phyloP scores from a whole-genome alignment of 2,113 vertebrate species.

The Chionodraco myersi region DNA sequence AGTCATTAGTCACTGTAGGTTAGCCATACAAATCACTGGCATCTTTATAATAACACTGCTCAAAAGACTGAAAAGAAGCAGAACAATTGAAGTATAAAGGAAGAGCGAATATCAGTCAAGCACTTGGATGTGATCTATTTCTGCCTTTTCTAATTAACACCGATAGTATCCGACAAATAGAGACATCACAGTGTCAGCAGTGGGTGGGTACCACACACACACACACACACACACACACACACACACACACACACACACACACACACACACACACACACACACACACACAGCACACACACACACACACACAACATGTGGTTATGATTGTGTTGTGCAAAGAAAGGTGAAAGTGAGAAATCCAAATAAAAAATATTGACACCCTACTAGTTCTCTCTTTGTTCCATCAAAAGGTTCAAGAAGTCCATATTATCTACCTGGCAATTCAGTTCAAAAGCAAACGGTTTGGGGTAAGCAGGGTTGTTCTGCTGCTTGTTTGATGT shows the following conservation, averaged over 20 bases:
- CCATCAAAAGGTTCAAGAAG: too few relatives aligned
- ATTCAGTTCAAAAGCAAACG: neutral
- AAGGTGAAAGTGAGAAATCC: too few relatives aligned
- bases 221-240: constrained; percentile 15
- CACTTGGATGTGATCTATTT: neutral
- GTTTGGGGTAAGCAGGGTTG: neutral
- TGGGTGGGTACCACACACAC: constrained; percentile 51
- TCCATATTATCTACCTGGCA: too few relatives aligned
- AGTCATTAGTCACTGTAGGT: neutral
- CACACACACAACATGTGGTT: neutral
- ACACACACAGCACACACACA: constrained; percentile 17
- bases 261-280: constrained; percentile 19
- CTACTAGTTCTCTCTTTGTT: too few relatives aligned
- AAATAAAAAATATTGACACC: too few relatives aligned
- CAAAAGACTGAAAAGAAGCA: neutral
- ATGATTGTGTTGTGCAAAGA: too few relatives aligned
- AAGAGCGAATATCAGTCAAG: neutral
- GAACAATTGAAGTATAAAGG: neutral
- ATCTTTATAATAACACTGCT: neutral
- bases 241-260: constrained; percentile 24
- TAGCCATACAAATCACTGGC: neutral
- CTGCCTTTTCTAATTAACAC: constrained; percentile 55
- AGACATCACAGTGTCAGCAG: constrained; percentile 52
- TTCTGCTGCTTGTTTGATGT: constrained; percentile 34
- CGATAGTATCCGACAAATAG: constrained; percentile 65